Evolutionary conservation across 2,888 invertebrate species (phyloP).

Genomic region (Mythimna loreyi): DNA sequence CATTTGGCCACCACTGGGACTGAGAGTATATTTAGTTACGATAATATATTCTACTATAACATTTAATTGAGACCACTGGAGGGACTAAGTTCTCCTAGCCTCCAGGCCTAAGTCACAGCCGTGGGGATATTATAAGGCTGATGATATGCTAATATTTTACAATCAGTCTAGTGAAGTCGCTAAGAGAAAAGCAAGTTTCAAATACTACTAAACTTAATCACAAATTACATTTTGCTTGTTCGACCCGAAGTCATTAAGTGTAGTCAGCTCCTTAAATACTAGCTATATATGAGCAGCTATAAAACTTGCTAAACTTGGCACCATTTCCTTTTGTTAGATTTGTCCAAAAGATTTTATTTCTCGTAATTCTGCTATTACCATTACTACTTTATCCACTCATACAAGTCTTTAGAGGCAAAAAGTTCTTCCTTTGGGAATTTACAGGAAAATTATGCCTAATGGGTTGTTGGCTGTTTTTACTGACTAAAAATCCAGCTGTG

Average conservation of each 20-base stretch:
- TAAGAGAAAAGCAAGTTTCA: too few relatives aligned
- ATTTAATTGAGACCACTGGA: too few relatives aligned
- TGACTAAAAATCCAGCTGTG: too few relatives aligned
- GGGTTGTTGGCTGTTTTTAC: not conserved
- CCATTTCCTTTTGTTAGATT: conserved; percentile 18
- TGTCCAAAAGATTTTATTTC: conserved; percentile 30
- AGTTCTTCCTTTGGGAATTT: not conserved
- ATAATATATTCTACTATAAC: too few relatives aligned
- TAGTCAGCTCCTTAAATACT: conserved; percentile 3
- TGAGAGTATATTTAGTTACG: too few relatives aligned
- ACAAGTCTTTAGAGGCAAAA: conserved; percentile 5
- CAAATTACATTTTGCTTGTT: not conserved
- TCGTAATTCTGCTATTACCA: conserved; percentile 26
- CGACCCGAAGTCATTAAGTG: not conserved
- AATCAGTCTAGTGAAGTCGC: too few relatives aligned
- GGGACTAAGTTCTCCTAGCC: too few relatives aligned
- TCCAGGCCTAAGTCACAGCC: too few relatives aligned
- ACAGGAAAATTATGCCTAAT: not conserved
- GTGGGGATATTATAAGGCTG: too few relatives aligned
- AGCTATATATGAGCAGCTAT: conserved; percentile 1
- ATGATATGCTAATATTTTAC: too few relatives aligned
- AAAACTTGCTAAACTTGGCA: conserved; percentile 11
- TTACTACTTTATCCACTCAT: conserved; percentile 7
- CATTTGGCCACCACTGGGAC: too few relatives aligned
- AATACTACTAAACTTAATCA: too few relatives aligned